A percentile compares a stretch with the other conserved stretches of the same genome.
Evolutionary conservation across 2,888 invertebrate species (phyloP).

Genomic region (Lasioglossum lativentre): DNA sequence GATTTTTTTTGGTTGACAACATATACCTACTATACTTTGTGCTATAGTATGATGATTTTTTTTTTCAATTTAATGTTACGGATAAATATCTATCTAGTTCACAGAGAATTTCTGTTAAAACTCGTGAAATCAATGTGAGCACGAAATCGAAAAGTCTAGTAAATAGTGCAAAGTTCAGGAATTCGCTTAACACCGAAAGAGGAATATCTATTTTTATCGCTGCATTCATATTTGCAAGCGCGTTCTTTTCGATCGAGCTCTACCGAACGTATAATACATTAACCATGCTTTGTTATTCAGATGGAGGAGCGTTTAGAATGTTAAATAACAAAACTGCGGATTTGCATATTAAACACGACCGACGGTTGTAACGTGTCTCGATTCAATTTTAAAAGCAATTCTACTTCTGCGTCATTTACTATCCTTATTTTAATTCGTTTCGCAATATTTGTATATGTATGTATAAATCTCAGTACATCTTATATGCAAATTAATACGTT

Average conservation of each 20-base stretch:
- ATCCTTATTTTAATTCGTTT: not conserved
- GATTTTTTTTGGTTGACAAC: not conserved
- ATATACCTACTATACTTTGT: not conserved
- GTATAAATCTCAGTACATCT: not conserved
- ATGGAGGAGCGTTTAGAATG: constrained; percentile 44
- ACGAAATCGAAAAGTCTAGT: not conserved
- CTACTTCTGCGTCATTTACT: not conserved
- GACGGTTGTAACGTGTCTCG: not conserved
- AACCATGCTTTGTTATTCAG: constrained; percentile 54
- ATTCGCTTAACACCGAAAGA: constrained; percentile 23
- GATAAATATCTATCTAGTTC: not conserved
- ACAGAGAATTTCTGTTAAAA: not conserved
- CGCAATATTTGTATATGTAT: not conserved
- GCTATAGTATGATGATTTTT: too few species aligned
- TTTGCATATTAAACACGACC: constrained; percentile 30
- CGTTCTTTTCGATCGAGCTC: constrained; percentile 30
- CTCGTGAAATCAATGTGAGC: not conserved
- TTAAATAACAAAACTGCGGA: constrained; percentile 37
- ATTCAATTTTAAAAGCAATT: constrained; percentile 22
- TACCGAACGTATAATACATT: constrained; percentile 35
- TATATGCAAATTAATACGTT: too few species aligned
- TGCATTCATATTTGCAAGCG: constrained; percentile 43
- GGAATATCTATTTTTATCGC: constrained; percentile 47
- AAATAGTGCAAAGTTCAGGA: constrained; percentile 21
- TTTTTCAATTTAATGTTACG: not conserved